Evolutionary conservation across 2,797 vertebrate genomes (phyloP), one percentile per base, ranked within the genome.

Genomic region (Alauda arvensis): DNA sequence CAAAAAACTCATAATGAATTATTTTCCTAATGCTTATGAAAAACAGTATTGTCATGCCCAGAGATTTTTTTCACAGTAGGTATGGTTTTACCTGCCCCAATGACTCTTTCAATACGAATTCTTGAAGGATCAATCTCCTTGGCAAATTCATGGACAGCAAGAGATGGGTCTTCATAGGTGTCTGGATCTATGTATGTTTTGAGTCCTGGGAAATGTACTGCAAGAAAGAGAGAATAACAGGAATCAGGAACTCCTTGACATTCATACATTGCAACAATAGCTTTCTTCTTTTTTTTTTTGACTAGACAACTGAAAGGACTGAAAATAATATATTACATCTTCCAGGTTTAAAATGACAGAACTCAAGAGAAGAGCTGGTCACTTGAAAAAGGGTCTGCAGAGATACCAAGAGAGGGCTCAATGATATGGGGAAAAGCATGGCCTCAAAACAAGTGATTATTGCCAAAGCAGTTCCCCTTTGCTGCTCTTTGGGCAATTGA

Each of bases 151-250:
- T 99, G 98, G 89, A 99, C 98, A 74, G 99, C 99, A 92, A 99
- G 98, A 37, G 98, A 97, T 56, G 99, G 99, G 78, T 99, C 99
- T 97, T 99, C 99, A 61, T 99, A 99, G 0, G 99, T 99, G 89
- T 99, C 99, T 39, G 99, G 99, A 96, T 99, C 99, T 90, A 99
- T 98, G 25, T 99, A 99, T 4, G 98, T 99, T 97, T 99, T 99
- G 92, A 98, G 96, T 82, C 98, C 99, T 6, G 99, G 98, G 90
- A 99, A 98, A 18, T 94, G 98, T 48, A 99, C 98, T 99, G 96
- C 18, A 97, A 94, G 77, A 89, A 86, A 90, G 88, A 60, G 49
- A 94, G 49, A 74, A 65, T 15, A 69, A 48, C 4, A 63, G 37
- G 43, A 77, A 33, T 91, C 42, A 91, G 67, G 24, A 85, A 69